These are phyloP conservation scores for Azorinus chamasolen DNA, from an alignment of 2,888 invertebrate genomes.

Conservation along the genomic window DNA sequence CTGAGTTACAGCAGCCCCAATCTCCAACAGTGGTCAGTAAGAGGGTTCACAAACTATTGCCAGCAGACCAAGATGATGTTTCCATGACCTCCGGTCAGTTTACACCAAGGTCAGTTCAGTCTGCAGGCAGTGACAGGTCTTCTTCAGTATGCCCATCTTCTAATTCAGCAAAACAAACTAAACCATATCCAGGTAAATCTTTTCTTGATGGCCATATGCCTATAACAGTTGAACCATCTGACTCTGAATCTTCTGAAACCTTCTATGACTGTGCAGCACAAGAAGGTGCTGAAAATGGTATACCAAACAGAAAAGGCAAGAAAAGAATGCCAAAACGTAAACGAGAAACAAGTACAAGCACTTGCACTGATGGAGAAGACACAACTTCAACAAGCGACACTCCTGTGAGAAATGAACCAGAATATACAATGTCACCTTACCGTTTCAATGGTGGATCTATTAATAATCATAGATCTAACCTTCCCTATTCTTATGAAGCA, in stretches of 20 bases:
- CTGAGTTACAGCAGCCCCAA: slow-evolving; percentile 6
- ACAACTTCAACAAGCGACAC: slow-evolving; percentile 29
- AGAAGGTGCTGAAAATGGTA: not conserved
- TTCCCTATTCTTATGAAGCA: too few relatives aligned
- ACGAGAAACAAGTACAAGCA: slow-evolving; percentile 12
- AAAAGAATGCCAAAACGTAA: not conserved
- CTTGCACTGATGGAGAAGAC: slow-evolving; percentile 31
- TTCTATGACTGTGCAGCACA: slow-evolving; percentile 40
- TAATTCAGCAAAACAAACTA: not conserved
- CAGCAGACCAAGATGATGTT: slow-evolving; percentile 19
- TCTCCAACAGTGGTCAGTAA: slow-evolving; percentile 48
- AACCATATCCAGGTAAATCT: not conserved
- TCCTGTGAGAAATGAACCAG: slow-evolving; percentile 1
- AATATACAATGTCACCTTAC: not conserved
- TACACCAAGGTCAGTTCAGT: slow-evolving; percentile 29
- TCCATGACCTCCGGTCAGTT: slow-evolving; percentile 27
- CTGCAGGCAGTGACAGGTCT: slow-evolving; percentile 22
- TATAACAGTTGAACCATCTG: slow-evolving; percentile 25
- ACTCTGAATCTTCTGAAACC: slow-evolving; percentile 47
- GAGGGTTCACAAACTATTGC: slow-evolving; percentile 27
- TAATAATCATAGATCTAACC: not conserved
- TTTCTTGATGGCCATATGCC: not conserved
- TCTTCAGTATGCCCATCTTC: slow-evolving; percentile 3
- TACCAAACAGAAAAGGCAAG: not conserved
- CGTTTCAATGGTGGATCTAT: not conserved